Conservation (phyloP, 2,113 vertebrate species). For the Apodemus speciosus region DNA sequence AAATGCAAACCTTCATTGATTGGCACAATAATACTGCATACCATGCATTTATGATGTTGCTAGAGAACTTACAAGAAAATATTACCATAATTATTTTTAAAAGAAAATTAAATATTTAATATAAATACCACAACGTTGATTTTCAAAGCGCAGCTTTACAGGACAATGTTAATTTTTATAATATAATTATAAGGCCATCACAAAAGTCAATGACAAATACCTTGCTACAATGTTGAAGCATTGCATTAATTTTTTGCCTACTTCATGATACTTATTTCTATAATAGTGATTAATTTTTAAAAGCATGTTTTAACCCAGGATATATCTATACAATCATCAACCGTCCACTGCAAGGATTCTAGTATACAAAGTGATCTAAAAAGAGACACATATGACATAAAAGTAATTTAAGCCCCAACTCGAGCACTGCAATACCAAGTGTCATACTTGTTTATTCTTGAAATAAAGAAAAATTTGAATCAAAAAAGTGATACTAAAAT, state of each 20-base stretch:
- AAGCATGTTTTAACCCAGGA: conserved; percentile 20
- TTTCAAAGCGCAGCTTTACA: neutral
- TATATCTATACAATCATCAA: neutral
- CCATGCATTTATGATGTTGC: conserved; percentile 28
- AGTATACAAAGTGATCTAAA: neutral
- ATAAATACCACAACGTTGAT: neutral
- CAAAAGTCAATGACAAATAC: conserved; percentile 31
- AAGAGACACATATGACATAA: neutral
- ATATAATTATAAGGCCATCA: neutral
- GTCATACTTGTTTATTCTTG: neutral
- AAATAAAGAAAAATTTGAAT: neutral
- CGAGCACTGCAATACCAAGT: neutral
- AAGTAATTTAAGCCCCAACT: neutral
- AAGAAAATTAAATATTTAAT: neutral
- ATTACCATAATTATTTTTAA: neutral
- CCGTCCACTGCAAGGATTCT: neutral
- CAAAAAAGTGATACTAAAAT: neutral
- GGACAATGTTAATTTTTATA: conserved; percentile 48
- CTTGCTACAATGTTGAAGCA: neutral
- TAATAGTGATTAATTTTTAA: conserved; percentile 27
- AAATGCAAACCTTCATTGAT: neutral
- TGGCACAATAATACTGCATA: neutral
- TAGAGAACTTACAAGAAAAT: conserved; percentile 18
- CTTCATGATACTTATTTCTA: neutral
- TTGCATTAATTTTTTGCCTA: conserved; percentile 43